Base-by-base conservation (phyloP, 2,113 vertebrate genomes). In the Brienomyrus longianalis region DNA sequence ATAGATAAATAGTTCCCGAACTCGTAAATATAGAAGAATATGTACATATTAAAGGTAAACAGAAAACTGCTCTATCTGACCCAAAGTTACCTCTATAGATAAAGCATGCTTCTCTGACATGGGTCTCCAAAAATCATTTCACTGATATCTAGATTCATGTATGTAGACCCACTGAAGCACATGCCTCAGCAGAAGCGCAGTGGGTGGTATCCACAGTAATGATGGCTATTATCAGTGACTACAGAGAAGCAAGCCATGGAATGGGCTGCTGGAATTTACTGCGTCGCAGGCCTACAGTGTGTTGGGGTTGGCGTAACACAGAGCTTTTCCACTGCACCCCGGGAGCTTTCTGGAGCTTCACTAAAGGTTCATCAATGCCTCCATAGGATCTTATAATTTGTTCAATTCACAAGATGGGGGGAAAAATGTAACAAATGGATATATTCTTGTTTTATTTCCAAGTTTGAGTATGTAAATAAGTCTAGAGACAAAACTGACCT, bases 31-130 rank as follows among this genome's bases (percentile, higher is more conserved):
- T 43, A 52, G 23, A 52, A 21, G 6, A 21, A 39, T 56, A 27
- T 62, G 19, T 83, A 47, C 19, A 88, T 51, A 83, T 66, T 88
- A 43, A 45, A 88, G 31, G 31, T 27, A 87, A 87, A 87, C 39
- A 35, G 35, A 15, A 35, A 52, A 62, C 39, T 35, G 19, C 35
- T 62, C 31, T 62, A 23, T 88, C 9, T 39, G 59, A 23, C 39
- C 31, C 51, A 35, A 51, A 56, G 7, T 66, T 21, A 88, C 39
- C 21, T 47, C 45, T 48, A 86, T 74, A 50, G 47, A 48, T 90
- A 87, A 45, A 87, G 85, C 89, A 90, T 90, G 89, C 39, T 90
- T 90, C 39, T 87, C 56, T 74, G 74, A 48, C 31, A 70, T 19
- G n/a, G 62, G 86, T 62, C 85, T 17, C 43, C 47, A 7, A 9